Conservation (phyloP, 1,140 invertebrate genomes). For the Ladona fulva region DNA sequence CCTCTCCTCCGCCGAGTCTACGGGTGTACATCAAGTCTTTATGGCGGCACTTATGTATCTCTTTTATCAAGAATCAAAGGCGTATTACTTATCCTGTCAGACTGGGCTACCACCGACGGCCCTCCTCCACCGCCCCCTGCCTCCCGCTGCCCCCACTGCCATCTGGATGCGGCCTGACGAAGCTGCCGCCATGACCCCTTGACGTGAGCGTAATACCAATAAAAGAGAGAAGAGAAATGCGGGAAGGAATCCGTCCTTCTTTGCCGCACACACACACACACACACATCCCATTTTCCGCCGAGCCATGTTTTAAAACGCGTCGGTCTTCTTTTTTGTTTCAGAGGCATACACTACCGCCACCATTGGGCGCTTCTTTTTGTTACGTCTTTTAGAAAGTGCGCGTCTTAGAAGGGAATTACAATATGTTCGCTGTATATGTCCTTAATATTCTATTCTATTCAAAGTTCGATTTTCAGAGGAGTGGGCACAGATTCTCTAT, state of each 20-base stretch:
- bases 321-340: background rate
- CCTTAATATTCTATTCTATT: too few relatives aligned
- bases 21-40: constrained; percentile 3
- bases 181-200: background rate
- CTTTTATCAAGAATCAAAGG: constrained; percentile 10
- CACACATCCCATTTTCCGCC: background rate
- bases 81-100: constrained; percentile 9
- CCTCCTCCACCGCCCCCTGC: background rate
- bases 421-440: too few relatives aligned
- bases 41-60: background rate
- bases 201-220: constrained; percentile 1
- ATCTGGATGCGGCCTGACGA: constrained; percentile 2
- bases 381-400: too few relatives aligned
- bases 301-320: background rate
- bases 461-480: too few relatives aligned
- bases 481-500: too few relatives aligned
- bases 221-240: background rate
- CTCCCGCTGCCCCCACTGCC: background rate
- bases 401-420: too few relatives aligned
- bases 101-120: background rate
- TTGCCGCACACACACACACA: background rate
- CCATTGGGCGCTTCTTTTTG: too few relatives aligned
- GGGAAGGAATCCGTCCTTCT: background rate
- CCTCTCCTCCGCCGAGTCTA: background rate
- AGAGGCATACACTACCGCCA: background rate